Base-by-base conservation (phyloP, 2,888 invertebrate species). In the Drosophila robusta region DNA sequence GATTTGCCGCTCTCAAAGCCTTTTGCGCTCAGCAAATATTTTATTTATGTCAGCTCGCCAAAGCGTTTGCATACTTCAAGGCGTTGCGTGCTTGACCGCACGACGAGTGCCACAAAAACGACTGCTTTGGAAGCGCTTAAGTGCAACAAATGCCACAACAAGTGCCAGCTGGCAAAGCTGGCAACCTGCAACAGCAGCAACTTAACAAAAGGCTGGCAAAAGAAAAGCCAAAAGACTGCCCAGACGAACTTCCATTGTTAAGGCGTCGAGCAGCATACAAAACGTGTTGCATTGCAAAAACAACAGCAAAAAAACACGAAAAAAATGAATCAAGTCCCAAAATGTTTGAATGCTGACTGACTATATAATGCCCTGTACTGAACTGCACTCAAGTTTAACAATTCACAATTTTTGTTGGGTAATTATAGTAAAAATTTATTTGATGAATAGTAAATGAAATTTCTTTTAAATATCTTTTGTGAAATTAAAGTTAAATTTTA, bases 1-100 rank as follows among this genome's bases (percentile, higher is more conserved):
- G 89, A 81, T 89, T 85, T 74, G 65, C 34, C 39, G 50, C 46
- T 71, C 71, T 58, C 72, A 63, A 71, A 64, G 45, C 68, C 49
- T 63, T 62, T 49, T n/a, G 57, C 26, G 56, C 68, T 73, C 22
- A 44, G 46, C 67, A 68, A 78, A 79, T 75, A 75, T 78, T 78
- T 80, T 84, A 84, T 83, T 76, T 77, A 77, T 87, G 85, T 57
- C 70, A 70, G 75, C 73, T 68, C 45, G 42, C 22, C 51, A 77
- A 70, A 70, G 71, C 66, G 64, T 67, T 87, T 72, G 78, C 57
- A 78, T 82, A 74, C 80, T 82, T 79, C 57, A 82, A 83, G 83
- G 80, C 83, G 75, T 50, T 70, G 66, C 70, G 58, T 70, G 80
- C 71, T 78, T 65, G 83, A 78, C 80, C 69, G 74, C 84, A 86